Evolutionary conservation across 2,797 vertebrate species (phyloP).

Genomic region (Strix occidentalis): DNA sequence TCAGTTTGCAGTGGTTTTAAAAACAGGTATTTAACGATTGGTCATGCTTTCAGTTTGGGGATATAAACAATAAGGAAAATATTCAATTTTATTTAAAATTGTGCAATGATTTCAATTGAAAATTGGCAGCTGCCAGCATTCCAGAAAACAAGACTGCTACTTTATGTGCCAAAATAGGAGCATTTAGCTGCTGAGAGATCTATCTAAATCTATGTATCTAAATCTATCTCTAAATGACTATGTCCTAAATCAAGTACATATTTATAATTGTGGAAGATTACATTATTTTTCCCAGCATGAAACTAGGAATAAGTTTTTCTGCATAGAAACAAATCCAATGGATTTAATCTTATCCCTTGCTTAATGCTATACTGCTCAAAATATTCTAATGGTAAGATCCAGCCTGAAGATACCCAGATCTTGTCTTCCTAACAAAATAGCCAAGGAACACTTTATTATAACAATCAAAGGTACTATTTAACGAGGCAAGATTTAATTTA

Average conservation of each 20-base stretch:
- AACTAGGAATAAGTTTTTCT: not conserved
- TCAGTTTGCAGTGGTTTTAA: not conserved
- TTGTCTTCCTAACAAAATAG: not conserved
- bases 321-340: not conserved
- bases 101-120: not conserved
- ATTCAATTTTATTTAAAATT: not conserved
- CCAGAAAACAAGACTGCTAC: not conserved
- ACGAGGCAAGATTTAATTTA: not conserved
- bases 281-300: not conserved
- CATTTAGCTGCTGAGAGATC: not conserved
- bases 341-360: not conserved
- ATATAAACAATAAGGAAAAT: slow-evolving; percentile 3
- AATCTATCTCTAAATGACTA: not conserved
- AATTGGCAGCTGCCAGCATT: slow-evolving; percentile 13
- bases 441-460: not conserved
- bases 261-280: not conserved
- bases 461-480: not conserved
- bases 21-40: not conserved
- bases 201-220: too few relatives aligned
- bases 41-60: not conserved
- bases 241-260: slow-evolving; percentile 2
- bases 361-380: not conserved
- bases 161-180: slow-evolving; percentile 14
- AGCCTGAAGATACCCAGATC: not conserved
- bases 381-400: not conserved